These are phyloP conservation scores for Punctoribates punctum DNA, from an alignment of 2,888 invertebrate species.

Conservation along the genomic window DNA sequence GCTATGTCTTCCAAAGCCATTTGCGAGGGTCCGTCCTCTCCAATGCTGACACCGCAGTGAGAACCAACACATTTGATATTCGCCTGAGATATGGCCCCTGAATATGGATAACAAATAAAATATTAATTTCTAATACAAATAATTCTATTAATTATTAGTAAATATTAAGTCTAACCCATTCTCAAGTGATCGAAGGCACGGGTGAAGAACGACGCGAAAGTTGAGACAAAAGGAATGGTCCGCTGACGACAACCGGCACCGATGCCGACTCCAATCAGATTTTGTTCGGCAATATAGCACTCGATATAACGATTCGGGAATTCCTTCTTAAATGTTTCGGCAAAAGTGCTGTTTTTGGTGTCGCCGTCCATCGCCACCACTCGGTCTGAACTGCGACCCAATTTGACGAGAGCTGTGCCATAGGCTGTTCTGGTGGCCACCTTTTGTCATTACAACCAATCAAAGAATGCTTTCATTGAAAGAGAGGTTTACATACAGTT, in stretches of 20 bases:
- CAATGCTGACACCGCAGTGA: slow-evolving; percentile 96
- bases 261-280: slow-evolving; percentile 90
- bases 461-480: background rate
- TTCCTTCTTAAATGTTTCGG: slow-evolving; percentile 79
- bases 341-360: slow-evolving; percentile 97
- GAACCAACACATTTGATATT: slow-evolving; percentile 96
- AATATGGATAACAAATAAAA: no score
- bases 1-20: slow-evolving; percentile 99
- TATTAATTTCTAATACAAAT: no score
- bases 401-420: slow-evolving; percentile 86
- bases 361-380: slow-evolving; percentile 96
- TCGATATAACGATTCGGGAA: slow-evolving; percentile 76
- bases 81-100: slow-evolving; percentile 84
- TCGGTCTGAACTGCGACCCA: slow-evolving; percentile 65
- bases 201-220: slow-evolving; percentile 96
- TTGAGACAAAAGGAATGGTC: slow-evolving; percentile 88
- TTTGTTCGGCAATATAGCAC: slow-evolving; percentile 99
- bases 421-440: slow-evolving; percentile 93
- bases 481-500: slow-evolving; percentile 58
- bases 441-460: slow-evolving; percentile 45
- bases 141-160: no score
- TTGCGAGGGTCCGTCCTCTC: slow-evolving; percentile 97
- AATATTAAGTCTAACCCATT: slow-evolving; percentile 70
- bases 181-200: slow-evolving; percentile 97
- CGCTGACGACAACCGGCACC: slow-evolving; percentile 90